phyloP scores from a whole-genome alignment of 2,888 invertebrate species.

The Sphaeridia pumilis region DNA sequence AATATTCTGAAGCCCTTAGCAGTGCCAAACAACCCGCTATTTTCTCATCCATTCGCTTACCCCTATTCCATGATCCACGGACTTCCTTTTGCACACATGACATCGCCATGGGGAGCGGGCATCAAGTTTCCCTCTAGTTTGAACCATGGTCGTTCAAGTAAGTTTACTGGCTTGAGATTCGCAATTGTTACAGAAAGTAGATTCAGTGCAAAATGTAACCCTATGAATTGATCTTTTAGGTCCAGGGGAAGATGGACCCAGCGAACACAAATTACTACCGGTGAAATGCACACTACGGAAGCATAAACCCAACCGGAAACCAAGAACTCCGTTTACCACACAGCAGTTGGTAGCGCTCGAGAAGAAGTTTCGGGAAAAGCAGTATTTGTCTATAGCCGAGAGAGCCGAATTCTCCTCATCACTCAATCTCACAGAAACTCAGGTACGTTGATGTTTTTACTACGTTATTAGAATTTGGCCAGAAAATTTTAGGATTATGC shows the following conservation, averaged over 20 bases:
- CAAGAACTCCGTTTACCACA: constrained; percentile 52
- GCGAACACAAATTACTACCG: constrained; percentile 27
- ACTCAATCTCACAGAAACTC: constrained; percentile 49
- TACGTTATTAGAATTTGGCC: not conserved
- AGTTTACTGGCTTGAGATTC: constrained; percentile 12
- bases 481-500: not conserved
- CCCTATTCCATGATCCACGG: constrained; percentile 35
- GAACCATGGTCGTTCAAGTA: constrained; percentile 31
- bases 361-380: constrained; percentile 50
- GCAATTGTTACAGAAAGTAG: not conserved
- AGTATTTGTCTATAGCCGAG: constrained; percentile 51
- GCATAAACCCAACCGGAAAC: constrained; percentile 53
- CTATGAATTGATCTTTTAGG: constrained; percentile 15
- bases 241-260: constrained; percentile 28
- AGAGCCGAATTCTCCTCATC: constrained; percentile 51
- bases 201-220: not conserved
- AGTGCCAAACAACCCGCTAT: constrained; percentile 35
- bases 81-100: no score
- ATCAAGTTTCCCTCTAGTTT: constrained; percentile 30
- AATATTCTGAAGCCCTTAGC: constrained; percentile 33
- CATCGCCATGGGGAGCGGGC: constrained; percentile 31
- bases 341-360: constrained; percentile 49
- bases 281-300: constrained; percentile 42
- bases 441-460: constrained; percentile 39
- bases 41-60: constrained; percentile 29